Base-by-base conservation (phyloP, 2,888 invertebrate species). In the Diplolepis rosae region DNA sequence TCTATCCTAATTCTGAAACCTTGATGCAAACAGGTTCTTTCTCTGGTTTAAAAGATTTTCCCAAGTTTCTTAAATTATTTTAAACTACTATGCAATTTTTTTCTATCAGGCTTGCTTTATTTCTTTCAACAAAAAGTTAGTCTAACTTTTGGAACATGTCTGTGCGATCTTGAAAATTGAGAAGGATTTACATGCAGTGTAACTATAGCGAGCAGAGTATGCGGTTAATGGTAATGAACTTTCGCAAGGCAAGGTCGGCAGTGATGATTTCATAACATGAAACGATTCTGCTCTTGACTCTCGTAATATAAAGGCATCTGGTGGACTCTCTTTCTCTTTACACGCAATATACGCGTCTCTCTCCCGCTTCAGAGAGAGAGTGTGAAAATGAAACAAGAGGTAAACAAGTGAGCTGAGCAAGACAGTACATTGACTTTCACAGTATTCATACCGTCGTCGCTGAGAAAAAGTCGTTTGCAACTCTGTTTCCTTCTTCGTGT, bases 181-280 rank as follows among this genome's bases (percentile, higher is more conserved):
- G 24, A 61, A 27, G 61, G 39, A 61, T 61, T 61, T 42, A 61
- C 61, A 42, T 61, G 61, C 27, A 6, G 61, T 61, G 39, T 61
- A 61, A 61, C 39, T 27, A 61, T 61, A 61, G 35, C 39, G 61
- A 61, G 61, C 61, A 42, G 39, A 61, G 24, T 72, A 61, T 65
- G 77, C 82, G 85, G 84, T 83, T 84, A 84, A 87, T 87, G 87
- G 88, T 88, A 88, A 88, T 88, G 88, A 88, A 88, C 88, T 88
- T 87, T 87, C 83, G 82, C 82, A 79, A 81, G 82, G 82, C 87
- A 88, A 88, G 87, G 87, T 82, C 87, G 85, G 70, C 70, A 79
- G 80, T 80, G 79, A 84, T 82, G 86, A 87, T 87, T 87, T 87
- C 87, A 85, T 85, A 85, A 87, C 82, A 77, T 73, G 68, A 74